Conservation (phyloP, 2,888 invertebrate genomes). For the Cosmopolites sordidus region DNA sequence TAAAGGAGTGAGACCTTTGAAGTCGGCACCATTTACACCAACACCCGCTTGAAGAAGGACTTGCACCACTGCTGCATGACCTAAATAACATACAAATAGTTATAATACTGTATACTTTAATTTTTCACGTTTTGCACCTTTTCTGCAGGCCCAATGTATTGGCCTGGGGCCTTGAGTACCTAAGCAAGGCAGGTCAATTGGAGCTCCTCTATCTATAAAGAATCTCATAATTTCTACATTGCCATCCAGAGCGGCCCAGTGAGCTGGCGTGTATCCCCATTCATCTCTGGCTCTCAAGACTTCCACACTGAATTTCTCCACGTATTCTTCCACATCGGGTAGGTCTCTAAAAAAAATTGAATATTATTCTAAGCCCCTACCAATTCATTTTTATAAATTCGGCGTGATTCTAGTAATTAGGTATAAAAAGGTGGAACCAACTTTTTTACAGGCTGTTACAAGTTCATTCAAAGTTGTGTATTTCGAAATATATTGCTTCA, state of each 20-base stretch:
- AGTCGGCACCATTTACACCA: slow-evolving; percentile 84
- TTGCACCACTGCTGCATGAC: slow-evolving; percentile 86
- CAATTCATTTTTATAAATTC: too few relatives aligned
- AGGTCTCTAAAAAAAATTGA: slow-evolving; percentile 65
- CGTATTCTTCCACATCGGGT: slow-evolving; percentile 75
- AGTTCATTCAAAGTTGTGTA: too few relatives aligned
- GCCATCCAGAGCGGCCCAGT: slow-evolving; percentile 88
- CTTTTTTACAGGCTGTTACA: too few relatives aligned
- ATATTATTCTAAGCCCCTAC: too few relatives aligned
- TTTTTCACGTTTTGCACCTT: slow-evolving; percentile 50
- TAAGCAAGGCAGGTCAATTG: slow-evolving; percentile 79
- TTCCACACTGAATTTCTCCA: slow-evolving; percentile 76
- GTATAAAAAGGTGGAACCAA: too few relatives aligned
- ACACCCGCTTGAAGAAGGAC: slow-evolving; percentile 71
- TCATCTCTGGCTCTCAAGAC: slow-evolving; percentile 78
- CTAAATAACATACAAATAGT: slow-evolving; percentile 24
- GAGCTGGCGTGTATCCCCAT: slow-evolving; percentile 90
- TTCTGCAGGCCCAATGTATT: slow-evolving; percentile 90
- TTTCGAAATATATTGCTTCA: too few relatives aligned
- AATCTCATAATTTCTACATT: slow-evolving; percentile 87
- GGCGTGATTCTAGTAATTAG: too few relatives aligned
- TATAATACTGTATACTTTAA: too few relatives aligned
- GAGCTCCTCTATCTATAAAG: slow-evolving; percentile 76
- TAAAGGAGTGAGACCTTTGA: slow-evolving; percentile 82
- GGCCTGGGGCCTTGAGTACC: slow-evolving; percentile 87